These are phyloP conservation scores for Parnassius glacialis DNA, from an alignment of 2,888 invertebrate species.

Conservation along the genomic window DNA sequence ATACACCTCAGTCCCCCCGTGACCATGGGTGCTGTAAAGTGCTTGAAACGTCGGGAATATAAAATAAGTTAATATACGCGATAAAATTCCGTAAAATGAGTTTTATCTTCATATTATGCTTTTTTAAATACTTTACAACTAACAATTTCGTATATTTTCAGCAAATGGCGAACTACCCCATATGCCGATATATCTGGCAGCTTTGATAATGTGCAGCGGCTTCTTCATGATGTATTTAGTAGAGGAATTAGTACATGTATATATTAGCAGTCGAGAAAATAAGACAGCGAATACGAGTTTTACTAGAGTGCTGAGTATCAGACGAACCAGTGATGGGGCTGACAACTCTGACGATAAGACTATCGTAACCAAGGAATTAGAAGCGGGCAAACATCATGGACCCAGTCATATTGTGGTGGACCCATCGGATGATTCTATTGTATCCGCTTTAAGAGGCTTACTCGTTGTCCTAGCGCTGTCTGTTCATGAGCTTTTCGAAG, in stretches of 20 bases:
- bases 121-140: no score
- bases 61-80: no score
- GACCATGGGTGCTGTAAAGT: no score
- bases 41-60: no score
- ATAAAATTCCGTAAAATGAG: no score
- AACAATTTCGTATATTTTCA: slow-evolving; percentile 36
- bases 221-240: slow-evolving; percentile 89
- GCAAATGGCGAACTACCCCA: slow-evolving; percentile 72
- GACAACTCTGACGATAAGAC: slow-evolving; percentile 31
- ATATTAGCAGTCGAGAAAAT: slow-evolving; percentile 80
- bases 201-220: slow-evolving; percentile 87
- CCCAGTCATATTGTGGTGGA: slow-evolving; percentile 55
- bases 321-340: slow-evolving; percentile 44
- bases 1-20: no score
- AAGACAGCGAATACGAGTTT: slow-evolving; percentile 53
- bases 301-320: slow-evolving; percentile 60
- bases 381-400: slow-evolving; percentile 42
- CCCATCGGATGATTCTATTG: slow-evolving; percentile 59
- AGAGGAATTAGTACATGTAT: slow-evolving; percentile 88
- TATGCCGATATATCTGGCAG: slow-evolving; percentile 84
- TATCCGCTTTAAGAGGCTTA: slow-evolving; percentile 83
- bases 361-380: slow-evolving; percentile 37
- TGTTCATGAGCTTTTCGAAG: slow-evolving; percentile 93
- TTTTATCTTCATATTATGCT: no score
- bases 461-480: slow-evolving; percentile 87